These are phyloP conservation scores for Dicyrtoma fusca DNA, from an alignment of 2,888 invertebrate species.

Conservation along the genomic window DNA sequence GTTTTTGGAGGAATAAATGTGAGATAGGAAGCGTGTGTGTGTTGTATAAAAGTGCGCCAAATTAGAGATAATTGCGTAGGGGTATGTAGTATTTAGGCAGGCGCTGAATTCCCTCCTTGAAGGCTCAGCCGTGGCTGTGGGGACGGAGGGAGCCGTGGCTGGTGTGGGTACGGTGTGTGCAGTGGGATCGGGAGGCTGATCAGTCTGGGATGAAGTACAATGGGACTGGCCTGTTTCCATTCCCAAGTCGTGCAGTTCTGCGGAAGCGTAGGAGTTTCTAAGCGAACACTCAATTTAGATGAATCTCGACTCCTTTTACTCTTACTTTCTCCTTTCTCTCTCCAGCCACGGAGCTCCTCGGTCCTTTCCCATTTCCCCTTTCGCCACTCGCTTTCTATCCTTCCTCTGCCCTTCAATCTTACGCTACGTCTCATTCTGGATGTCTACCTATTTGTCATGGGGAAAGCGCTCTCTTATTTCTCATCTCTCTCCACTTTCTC, in stretches of 20 bases:
- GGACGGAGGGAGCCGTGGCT: conserved; percentile 6
- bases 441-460: no score
- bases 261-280: not conserved
- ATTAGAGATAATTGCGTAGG: not conserved
- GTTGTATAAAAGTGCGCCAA: no score
- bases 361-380: not conserved
- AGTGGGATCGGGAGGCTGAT: conserved; percentile 31
- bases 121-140: not conserved
- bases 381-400: conserved; percentile 2
- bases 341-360: not conserved
- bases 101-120: not conserved
- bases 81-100: not conserved
- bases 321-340: conserved; percentile 11
- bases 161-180: conserved; percentile 36
- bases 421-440: no score
- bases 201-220: conserved; percentile 51
- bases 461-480: no score
- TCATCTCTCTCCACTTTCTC: no score
- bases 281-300: conserved; percentile 25
- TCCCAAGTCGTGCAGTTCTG: not conserved
- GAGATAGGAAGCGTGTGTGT: no score
- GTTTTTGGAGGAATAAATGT: no score
- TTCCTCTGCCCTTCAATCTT: not conserved
- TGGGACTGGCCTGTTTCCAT: conserved; percentile 48
- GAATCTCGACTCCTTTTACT: conserved; percentile 26